phyloP scores from a whole-genome alignment of 2,797 vertebrate species.

The Smutsia temminckii region DNA sequence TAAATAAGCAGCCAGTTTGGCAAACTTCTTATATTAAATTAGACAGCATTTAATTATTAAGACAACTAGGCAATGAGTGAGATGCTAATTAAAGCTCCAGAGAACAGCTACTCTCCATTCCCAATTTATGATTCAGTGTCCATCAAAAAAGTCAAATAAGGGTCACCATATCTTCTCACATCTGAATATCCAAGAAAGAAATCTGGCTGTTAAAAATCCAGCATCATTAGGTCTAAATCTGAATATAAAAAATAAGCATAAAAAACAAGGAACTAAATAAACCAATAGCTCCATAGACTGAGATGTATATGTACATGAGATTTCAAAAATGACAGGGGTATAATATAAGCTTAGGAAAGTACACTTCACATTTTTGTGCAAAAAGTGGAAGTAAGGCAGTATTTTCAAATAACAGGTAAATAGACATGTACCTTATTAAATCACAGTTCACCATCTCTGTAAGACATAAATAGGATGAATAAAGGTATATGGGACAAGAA shows the following conservation, averaged over 20 bases:
- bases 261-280: not conserved
- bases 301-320: not conserved
- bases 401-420: constrained; percentile 39
- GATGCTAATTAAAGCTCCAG: constrained; percentile 38
- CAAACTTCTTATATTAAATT: constrained; percentile 63
- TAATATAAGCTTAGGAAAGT: not conserved
- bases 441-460: not conserved
- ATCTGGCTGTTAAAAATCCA: not conserved
- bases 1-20: constrained; percentile 51
- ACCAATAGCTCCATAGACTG: not conserved
- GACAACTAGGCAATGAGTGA: constrained; percentile 28
- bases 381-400: not conserved
- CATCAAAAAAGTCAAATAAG: constrained; percentile 52
- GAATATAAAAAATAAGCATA: not conserved
- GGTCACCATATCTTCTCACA: not conserved
- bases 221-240: constrained; percentile 1
- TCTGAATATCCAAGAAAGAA: constrained; percentile 26
- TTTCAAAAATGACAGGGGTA: not conserved
- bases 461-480: not conserved
- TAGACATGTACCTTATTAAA: not conserved
- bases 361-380: constrained; percentile 4
- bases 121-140: constrained; percentile 55
- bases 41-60: constrained; percentile 69
- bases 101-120: constrained; percentile 11
- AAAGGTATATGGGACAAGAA: not conserved